Evolutionary conservation across 2,888 invertebrate genomes (phyloP), one percentile per base, ranked within the genome.

Genomic region (Troides aeacus): DNA sequence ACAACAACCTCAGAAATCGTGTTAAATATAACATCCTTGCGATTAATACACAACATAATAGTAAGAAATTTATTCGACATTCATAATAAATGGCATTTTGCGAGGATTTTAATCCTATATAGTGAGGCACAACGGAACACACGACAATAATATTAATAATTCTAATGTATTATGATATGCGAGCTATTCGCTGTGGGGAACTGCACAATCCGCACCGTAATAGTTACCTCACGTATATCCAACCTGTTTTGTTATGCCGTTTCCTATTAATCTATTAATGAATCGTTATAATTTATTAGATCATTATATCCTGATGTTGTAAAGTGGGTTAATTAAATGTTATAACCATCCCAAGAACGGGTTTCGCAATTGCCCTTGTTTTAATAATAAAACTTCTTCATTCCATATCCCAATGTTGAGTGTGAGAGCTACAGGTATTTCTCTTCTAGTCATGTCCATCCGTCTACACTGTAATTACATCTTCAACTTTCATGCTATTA

Each of bases 71-170:
- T 68, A 64, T 59, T 59, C 63, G 63, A 64, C 60, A 59, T 61
- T 59, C 15, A 64, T 64, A 30, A 64, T 53, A 53, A 64, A 62
- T 17, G 63, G 62, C 53, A 70, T 66, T 70, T 68, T 59, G 24
- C 53, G 23, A 58, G 39, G 59, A 23, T 62, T 57, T 63, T 65
- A 71, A 70, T 64, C 73, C 69, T 56, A 65, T 62, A 36, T 60
- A 59, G 42, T 30, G 23, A 57, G 56, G 60, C 57, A 62, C 67
- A 71, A 56, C 66, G 61, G 58, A 57, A 61, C 61, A 61, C 64
- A 68, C 58, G 71, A 65, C 68, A 65, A 64, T 65, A 58, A 68
- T 71, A 68, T 68, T 68, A 71, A 68, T 66, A 71, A 71, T 71
- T 71, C 68, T 70, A 70, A 70, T 67, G 67, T 61, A 42, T 65